A percentile compares a stretch with the other conserved stretches of the same genome.
Evolutionary conservation across 2,888 invertebrate species (phyloP).

Genomic region (Metacarcinus magister): DNA sequence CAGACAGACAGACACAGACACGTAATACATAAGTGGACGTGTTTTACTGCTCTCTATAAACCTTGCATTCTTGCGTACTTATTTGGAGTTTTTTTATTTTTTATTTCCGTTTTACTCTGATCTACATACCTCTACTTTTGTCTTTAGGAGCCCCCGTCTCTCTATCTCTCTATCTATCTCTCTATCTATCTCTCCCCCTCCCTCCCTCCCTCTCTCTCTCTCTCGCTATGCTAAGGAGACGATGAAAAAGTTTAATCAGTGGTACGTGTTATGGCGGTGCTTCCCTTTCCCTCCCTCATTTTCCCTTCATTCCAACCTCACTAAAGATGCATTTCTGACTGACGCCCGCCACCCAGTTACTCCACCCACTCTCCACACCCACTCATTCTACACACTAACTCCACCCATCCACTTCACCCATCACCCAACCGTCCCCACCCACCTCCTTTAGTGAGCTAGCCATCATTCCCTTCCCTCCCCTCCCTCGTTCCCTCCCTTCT

Average conservation of each 20-base stretch:
- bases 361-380: conserved; percentile 38
- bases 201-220: conserved; percentile 35
- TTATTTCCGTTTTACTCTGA: conserved; percentile 7
- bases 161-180: conserved; percentile 52
- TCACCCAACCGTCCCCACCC: conserved; percentile 13
- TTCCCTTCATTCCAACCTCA: not conserved
- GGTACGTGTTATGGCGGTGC: not conserved
- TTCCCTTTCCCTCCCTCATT: not conserved
- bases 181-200: conserved; percentile 58
- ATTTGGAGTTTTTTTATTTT: not conserved
- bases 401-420: not conserved
- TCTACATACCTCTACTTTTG: not conserved
- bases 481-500: not conserved
- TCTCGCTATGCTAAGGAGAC: not conserved
- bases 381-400: conserved; percentile 41
- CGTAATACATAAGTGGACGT: not conserved
- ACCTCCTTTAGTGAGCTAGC: not conserved
- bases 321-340: not conserved
- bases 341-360: conserved; percentile 33
- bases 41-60: conserved; percentile 27
- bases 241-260: not conserved
- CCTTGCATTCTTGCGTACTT: not conserved
- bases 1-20: conserved; percentile 14
- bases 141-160: not conserved
- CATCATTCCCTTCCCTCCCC: not conserved